These are phyloP conservation scores for Sigmodon hispidus DNA, from an alignment of 2,113 vertebrate species.

Conservation along the genomic window DNA sequence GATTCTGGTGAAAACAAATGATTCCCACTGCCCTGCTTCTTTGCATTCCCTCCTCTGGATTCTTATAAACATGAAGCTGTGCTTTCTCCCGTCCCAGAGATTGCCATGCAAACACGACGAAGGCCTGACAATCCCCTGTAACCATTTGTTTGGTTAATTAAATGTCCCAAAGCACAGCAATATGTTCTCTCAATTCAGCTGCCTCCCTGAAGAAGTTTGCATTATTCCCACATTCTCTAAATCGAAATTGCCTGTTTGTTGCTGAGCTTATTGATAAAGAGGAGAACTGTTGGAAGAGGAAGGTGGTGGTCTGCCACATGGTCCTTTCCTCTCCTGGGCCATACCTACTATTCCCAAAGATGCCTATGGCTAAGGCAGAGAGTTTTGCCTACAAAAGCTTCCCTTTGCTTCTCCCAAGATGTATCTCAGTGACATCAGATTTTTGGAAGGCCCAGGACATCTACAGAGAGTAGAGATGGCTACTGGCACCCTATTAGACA, in stretches of 20 bases:
- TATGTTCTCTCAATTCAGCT: background rate
- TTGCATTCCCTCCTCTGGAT: accelerated
- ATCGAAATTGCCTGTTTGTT: accelerated
- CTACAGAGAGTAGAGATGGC: background rate
- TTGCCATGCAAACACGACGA: accelerated
- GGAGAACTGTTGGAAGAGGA: accelerated
- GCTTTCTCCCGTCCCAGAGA: background rate
- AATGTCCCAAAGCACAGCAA: background rate
- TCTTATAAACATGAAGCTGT: accelerated
- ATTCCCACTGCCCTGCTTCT: accelerated
- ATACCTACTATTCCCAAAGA: accelerated
- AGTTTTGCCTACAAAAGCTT: background rate
- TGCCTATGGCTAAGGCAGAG: accelerated
- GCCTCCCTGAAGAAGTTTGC: background rate
- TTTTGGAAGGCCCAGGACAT: accelerated
- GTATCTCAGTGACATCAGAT: accelerated
- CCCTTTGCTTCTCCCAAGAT: background rate
- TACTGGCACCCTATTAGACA: accelerated
- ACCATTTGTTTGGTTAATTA: background rate
- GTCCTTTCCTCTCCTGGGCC: background rate
- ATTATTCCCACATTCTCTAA: no score
- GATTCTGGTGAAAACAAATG: background rate
- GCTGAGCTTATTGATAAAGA: accelerated
- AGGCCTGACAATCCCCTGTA: background rate
- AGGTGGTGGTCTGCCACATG: accelerated